Base-by-base conservation (phyloP, 2,888 invertebrate genomes). In the Andrena minutula region DNA sequence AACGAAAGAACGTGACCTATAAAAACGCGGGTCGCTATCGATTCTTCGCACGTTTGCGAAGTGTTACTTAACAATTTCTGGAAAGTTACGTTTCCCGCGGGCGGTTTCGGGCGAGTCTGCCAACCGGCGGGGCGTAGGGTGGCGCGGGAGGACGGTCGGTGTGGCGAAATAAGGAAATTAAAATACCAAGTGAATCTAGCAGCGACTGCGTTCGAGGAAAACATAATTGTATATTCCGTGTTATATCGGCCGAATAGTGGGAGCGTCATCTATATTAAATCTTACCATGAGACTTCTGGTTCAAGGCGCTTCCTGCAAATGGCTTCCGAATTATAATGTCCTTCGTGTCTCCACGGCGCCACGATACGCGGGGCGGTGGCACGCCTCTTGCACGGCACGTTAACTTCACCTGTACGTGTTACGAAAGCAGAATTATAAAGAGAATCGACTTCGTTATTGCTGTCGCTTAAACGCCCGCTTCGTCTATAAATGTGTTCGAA, bases 341-440 rank as follows among this genome's bases (percentile, higher is more conserved):
- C 77, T 95, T 95, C 53, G 97, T 97, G 92, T 98, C 97, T 94
- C 98, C 98, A 71, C 98, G 95, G 58, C 97, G 95, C 98, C 98
- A 98, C 89, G 96, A 96, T 66, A 98, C 96, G 85, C 96, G 95
- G 1, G 98, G 98, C 83, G 95, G 95, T 0, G 98, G 98, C 92
- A 97, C 96, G 12, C 98, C 98, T 75, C 95, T 95, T 2, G 98
- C 98, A 77, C 96, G 95, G 90, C 95, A 95, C 77, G 94, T 94
- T 82, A 95, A 92, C 89, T 94, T 94, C 90, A 94, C 94, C 93
- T 94, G 89, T 85, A 86, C 89, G 87, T 83, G 87, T 84, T 86
- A 86, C 75, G 88, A 86, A 88, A 88, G 68, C 85, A 76, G 83
- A 88, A 88, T 88, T 88, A 86, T 86, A 85, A 88, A 82, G 84